phyloP scores from a whole-genome alignment of 2,888 invertebrate genomes.

The Pocota personata region DNA sequence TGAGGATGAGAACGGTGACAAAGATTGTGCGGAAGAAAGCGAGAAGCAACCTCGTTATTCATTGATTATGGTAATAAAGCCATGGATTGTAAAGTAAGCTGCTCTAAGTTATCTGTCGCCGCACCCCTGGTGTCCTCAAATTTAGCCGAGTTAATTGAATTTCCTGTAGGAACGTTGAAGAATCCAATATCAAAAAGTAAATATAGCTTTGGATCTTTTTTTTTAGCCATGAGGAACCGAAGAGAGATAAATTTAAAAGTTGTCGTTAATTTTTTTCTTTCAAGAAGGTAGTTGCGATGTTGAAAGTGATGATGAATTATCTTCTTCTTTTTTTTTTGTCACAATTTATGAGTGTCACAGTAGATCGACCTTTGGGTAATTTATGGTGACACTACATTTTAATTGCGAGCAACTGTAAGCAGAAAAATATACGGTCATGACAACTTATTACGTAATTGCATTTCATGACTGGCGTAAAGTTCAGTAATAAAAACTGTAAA shows the following conservation, averaged over 20 bases:
- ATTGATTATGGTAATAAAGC: constrained; percentile 69
- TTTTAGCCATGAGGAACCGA: neutral
- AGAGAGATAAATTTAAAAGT: neutral
- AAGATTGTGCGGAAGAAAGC: constrained; percentile 59
- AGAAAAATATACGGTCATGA: neutral
- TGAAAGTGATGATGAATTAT: neutral
- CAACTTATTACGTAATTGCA: constrained; percentile 4
- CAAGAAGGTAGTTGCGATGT: neutral
- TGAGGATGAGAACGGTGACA: neutral
- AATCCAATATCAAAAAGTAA: constrained; percentile 60
- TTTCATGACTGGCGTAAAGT: neutral
- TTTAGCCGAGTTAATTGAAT: constrained; percentile 72
- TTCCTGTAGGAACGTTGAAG: constrained; percentile 69
- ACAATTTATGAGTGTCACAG: neutral
- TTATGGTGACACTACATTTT: constrained; percentile 9
- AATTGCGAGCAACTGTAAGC: constrained; percentile 2
- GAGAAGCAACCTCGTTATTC: constrained; percentile 69
- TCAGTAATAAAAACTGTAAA: constrained; percentile 9
- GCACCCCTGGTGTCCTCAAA: constrained; percentile 59
- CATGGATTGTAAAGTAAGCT: constrained; percentile 69
- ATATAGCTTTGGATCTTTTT: constrained; percentile 37
- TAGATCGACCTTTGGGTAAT: constrained; percentile 11
- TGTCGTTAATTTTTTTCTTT: neutral
- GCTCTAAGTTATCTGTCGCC: constrained; percentile 38
- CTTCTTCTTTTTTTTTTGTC: neutral